phyloP scores from a whole-genome alignment of 1,140 invertebrate species.

The Battus philenor region DNA sequence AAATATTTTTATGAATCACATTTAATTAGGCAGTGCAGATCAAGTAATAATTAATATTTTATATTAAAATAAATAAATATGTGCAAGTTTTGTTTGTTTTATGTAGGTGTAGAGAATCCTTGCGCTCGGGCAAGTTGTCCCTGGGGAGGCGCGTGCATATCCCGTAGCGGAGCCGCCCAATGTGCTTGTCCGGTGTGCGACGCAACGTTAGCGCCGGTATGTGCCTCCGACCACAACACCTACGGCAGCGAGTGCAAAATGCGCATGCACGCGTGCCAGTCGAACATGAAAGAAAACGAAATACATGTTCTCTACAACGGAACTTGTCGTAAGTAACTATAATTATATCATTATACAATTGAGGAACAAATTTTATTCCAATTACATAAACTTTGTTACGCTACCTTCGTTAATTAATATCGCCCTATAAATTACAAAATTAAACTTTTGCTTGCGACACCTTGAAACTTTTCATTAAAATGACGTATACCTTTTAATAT shows the following conservation, averaged over 20 bases:
- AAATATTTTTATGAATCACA: too few relatives aligned
- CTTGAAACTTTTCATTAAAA: too few relatives aligned
- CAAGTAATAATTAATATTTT: too few relatives aligned
- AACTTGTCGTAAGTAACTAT: conserved; percentile 61
- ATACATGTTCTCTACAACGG: conserved; percentile 56
- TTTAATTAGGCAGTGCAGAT: too few relatives aligned
- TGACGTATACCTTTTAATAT: too few relatives aligned
- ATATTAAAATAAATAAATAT: too few relatives aligned
- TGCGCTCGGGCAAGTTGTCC: conserved; percentile 83
- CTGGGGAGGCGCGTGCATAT: conserved; percentile 86
- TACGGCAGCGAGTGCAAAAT: conserved; percentile 93
- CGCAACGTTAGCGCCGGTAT: conserved; percentile 88
- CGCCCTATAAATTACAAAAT: too few relatives aligned
- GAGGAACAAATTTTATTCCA: background rate
- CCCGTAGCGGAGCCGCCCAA: conserved; percentile 80
- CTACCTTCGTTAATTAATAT: too few relatives aligned
- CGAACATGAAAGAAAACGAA: conserved; percentile 48
- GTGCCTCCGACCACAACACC: conserved; percentile 90
- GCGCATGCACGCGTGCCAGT: conserved; percentile 83
- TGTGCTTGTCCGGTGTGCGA: conserved; percentile 93
- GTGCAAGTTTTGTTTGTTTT: too few relatives aligned
- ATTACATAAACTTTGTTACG: too few relatives aligned
- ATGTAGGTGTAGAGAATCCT: conserved; percentile 76
- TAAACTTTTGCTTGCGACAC: too few relatives aligned
- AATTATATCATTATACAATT: background rate